Percentiles rank a stretch among this genome's conserved stretches.
These are phyloP conservation scores for Urocyon cinereoargenteus DNA, from an alignment of 2,797 vertebrate genomes.

Conservation along the genomic window DNA sequence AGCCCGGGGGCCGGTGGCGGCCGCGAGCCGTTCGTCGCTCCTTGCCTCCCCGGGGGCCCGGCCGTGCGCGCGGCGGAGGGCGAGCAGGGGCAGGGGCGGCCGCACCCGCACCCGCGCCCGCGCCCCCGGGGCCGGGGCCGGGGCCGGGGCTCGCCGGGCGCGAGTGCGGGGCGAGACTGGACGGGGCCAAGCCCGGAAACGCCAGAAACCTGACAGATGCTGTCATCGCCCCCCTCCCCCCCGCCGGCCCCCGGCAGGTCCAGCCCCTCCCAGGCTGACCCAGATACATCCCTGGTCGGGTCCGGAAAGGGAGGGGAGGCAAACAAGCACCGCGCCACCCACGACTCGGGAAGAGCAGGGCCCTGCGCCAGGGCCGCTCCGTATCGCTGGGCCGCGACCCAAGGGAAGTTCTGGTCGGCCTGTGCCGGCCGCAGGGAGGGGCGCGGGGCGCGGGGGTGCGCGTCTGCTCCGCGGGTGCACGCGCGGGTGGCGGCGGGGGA, in stretches of 20 bases:
- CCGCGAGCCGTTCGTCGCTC: slow-evolving; percentile 79
- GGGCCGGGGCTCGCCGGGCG: neutral
- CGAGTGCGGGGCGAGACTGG: slow-evolving; percentile 61
- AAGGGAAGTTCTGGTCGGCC: slow-evolving; percentile 79
- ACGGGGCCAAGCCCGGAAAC: slow-evolving; percentile 49
- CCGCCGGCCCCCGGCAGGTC: slow-evolving; percentile 79
- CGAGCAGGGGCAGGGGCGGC: too few relatives aligned
- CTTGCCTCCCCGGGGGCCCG: neutral
- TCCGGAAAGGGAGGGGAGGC: slow-evolving; percentile 85
- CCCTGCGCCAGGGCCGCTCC: slow-evolving; percentile 77
- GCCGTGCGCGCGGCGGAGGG: too few relatives aligned
- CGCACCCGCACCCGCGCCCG: too few relatives aligned
- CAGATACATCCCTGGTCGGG: slow-evolving; percentile 83
- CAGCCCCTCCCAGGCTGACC: slow-evolving; percentile 83
- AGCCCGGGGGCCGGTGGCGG: slow-evolving; percentile 75
- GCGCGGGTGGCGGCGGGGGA: neutral
- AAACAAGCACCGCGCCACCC: slow-evolving; percentile 82
- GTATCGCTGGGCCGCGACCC: slow-evolving; percentile 81
- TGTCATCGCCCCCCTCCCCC: slow-evolving; percentile 78
- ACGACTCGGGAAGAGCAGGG: slow-evolving; percentile 84
- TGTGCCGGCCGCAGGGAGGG: slow-evolving; percentile 30
- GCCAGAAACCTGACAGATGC: slow-evolving; percentile 84
- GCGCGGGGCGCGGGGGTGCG: neutral
- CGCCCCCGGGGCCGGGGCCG: too few relatives aligned
- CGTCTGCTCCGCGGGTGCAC: neutral